phyloP scores from a whole-genome alignment of 2,113 vertebrate species.

The Zosterops pallidus region DNA sequence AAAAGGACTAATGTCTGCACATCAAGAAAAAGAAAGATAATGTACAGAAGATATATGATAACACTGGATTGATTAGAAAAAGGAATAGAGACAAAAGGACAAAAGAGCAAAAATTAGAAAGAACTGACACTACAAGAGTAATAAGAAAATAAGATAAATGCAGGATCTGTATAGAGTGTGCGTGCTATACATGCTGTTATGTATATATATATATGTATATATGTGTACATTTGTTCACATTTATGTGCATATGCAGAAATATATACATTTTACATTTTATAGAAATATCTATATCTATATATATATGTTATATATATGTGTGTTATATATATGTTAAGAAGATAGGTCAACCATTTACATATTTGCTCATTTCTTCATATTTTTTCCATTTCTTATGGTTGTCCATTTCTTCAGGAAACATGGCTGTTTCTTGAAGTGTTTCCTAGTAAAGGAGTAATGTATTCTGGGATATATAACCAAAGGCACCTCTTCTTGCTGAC shows the following conservation, averaged over 20 bases:
- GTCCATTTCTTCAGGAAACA: neutral
- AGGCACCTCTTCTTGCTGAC: neutral
- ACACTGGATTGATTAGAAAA: neutral
- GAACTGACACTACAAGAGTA: neutral
- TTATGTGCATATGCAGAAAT: rapidly evolving
- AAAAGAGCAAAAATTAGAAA: neutral
- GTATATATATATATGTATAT: too few relatives aligned
- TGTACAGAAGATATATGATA: neutral
- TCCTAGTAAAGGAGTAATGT: neutral
- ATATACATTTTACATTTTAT: neutral
- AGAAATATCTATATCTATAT: too few relatives aligned
- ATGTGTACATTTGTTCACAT: neutral
- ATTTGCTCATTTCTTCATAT: neutral
- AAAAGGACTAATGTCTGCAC: neutral
- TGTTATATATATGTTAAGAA: neutral
- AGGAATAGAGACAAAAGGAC: rapidly evolving
- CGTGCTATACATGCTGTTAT: neutral
- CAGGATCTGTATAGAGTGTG: too few relatives aligned
- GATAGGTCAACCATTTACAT: neutral
- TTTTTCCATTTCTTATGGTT: neutral
- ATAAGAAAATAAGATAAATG: neutral
- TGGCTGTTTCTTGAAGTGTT: neutral
- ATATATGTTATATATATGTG: too few relatives aligned
- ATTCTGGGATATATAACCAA: neutral
- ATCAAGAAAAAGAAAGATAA: neutral